phyloP scores from a whole-genome alignment of 1,140 invertebrate genomes.

The Cyclina sinensis region DNA sequence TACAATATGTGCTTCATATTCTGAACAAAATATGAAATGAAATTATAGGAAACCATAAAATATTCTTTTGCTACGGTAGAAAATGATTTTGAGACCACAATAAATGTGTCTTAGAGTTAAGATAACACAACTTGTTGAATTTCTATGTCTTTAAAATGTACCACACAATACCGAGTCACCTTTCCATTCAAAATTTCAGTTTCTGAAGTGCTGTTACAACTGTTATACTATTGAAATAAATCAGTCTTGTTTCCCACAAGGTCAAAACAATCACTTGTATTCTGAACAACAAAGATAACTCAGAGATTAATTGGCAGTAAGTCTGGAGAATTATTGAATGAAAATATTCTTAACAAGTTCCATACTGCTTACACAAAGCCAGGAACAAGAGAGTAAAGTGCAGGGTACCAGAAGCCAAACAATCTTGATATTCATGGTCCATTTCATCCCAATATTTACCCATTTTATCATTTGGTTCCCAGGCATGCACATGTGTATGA shows the following conservation, averaged over 20 bases:
- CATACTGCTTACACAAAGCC: constrained; percentile 2
- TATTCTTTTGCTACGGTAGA: not conserved
- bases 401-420: no score
- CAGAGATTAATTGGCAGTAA: constrained; percentile 10
- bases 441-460: no score
- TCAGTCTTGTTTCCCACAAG: not conserved
- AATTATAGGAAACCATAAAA: not conserved
- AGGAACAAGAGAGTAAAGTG: no score
- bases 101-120: no score
- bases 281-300: not conserved
- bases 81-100: not conserved
- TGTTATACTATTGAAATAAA: not conserved
- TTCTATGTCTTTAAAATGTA: no score
- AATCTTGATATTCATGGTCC: no score
- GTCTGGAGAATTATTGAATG: not conserved
- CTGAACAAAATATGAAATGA: not conserved
- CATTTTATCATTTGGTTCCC: no score
- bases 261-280: not conserved
- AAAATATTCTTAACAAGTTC: constrained; percentile 1
- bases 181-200: no score
- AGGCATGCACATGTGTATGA: no score
- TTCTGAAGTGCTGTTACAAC: no score
- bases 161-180: no score
- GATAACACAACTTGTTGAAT: no score
- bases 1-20: not conserved